phyloP scores from a whole-genome alignment of 1,140 invertebrate species.

The Tetramorium parvispinum region DNA sequence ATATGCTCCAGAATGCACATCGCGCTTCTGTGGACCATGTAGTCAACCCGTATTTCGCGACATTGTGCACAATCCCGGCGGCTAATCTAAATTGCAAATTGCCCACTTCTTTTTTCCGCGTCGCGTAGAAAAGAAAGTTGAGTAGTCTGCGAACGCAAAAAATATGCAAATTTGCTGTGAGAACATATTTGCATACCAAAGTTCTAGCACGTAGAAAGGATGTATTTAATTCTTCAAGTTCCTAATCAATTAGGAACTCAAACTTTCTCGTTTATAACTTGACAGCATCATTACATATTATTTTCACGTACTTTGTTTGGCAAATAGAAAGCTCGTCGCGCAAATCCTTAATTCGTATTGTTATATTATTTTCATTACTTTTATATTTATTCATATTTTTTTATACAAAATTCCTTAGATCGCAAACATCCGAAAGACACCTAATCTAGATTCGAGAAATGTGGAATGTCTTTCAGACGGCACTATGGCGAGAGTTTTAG shows the following conservation, averaged over 20 bases:
- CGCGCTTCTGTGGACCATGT: not conserved
- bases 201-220: not conserved
- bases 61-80: not conserved
- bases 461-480: not conserved
- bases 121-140: conserved; percentile 71
- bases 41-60: conserved; percentile 34
- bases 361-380: conserved; percentile 2
- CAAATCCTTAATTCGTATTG: not conserved
- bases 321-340: not conserved
- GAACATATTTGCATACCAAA: conserved; percentile 7
- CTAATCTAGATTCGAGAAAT: not conserved
- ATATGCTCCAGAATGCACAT: not conserved
- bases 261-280: not conserved
- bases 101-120: not conserved
- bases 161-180: conserved; percentile 1
- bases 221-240: not conserved
- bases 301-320: not conserved
- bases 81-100: conserved; percentile 56
- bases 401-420: not conserved
- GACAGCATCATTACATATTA: not conserved
- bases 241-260: not conserved
- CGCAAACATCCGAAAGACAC: not conserved
- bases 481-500: not conserved
- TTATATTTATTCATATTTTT: not conserved
- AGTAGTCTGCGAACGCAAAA: not conserved